A percentile compares a stretch with the other conserved stretches of the same genome.
Evolutionary conservation across 2,888 invertebrate genomes (phyloP).

Genomic region (Megalurothrips usitatus): DNA sequence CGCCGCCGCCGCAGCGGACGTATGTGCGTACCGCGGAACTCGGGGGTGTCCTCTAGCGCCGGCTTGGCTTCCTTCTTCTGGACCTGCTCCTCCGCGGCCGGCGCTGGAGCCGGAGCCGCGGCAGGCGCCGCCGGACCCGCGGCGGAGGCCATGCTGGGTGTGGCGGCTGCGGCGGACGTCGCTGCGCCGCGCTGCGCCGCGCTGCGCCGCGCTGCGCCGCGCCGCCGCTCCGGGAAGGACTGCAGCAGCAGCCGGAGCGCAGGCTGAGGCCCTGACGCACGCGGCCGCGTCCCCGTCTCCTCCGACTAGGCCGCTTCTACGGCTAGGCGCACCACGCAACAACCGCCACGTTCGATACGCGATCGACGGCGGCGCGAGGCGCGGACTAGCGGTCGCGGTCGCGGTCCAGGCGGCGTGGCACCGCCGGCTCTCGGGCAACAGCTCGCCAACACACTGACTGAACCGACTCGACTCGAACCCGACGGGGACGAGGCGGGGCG

Average conservation of each 20-base stretch:
- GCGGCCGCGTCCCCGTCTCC: too few relatives aligned
- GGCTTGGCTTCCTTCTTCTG: background rate
- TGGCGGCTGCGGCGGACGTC: too few relatives aligned
- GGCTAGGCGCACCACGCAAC: background rate
- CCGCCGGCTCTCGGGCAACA: background rate
- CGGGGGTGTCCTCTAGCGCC: background rate
- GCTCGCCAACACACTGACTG: conserved; percentile 1
- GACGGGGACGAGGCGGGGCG: background rate
- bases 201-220: too few relatives aligned
- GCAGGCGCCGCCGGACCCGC: too few relatives aligned
- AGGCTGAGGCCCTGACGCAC: too few relatives aligned
- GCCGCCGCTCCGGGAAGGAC: too few relatives aligned
- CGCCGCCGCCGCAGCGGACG: background rate
- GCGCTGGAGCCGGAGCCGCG: background rate
- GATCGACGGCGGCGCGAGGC: background rate
- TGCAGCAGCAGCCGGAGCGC: too few relatives aligned
- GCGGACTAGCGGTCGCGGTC: background rate
- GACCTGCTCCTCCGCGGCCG: background rate
- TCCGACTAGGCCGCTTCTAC: background rate
- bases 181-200: too few relatives aligned
- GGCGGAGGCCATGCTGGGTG: too few relatives aligned
- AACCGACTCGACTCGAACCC: background rate
- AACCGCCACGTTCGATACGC: background rate
- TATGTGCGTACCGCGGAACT: background rate
- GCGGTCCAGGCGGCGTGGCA: too few relatives aligned